Conservation (phyloP, 2,888 invertebrate species). For the Auanema sp. region DNA sequence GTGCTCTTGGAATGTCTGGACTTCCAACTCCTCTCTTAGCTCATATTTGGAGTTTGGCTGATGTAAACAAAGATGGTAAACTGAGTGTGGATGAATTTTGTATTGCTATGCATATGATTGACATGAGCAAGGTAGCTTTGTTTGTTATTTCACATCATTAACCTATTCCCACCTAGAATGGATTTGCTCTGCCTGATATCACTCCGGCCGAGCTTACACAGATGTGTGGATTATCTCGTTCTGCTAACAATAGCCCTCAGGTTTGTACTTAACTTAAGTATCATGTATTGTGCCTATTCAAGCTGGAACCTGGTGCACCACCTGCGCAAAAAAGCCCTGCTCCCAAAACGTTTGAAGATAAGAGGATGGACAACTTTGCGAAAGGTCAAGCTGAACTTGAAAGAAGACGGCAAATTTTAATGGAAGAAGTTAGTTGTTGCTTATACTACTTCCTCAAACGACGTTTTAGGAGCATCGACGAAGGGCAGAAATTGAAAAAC, state of each 20-base stretch:
- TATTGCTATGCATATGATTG: conserved; percentile 92
- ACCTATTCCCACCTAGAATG: too few species aligned
- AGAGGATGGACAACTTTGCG: conserved; percentile 93
- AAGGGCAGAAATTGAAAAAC: conserved; percentile 69
- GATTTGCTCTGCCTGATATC: conserved; percentile 81
- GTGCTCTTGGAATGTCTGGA: conserved; percentile 86
- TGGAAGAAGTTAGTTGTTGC: conserved; percentile 88
- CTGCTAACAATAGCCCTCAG: conserved; percentile 41
- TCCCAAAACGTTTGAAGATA: conserved; percentile 77
- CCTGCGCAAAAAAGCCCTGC: conserved; percentile 58
- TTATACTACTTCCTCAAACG: conserved; percentile 71
- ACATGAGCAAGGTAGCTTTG: conserved; percentile 66
- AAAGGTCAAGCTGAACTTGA: conserved; percentile 96
- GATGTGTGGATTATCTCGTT: conserved; percentile 40
- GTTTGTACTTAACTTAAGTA: neutral
- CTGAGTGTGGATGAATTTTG: conserved; percentile 96
- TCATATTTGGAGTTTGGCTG: conserved; percentile 92
- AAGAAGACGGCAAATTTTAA: conserved; percentile 81
- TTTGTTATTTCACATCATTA: conserved; percentile 67
- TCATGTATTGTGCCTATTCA: neutral
- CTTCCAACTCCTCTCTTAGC: conserved; percentile 86
- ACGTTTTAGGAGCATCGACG: conserved; percentile 47
- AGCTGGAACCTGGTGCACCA: conserved; percentile 31
- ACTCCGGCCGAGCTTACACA: conserved; percentile 74
- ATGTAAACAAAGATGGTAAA: conserved; percentile 87